Percentiles rank a stretch among this genome's conserved stretches.
These are phyloP conservation scores for Cataglyphis rosenhaueri DNA, from an alignment of 2,888 invertebrate genomes.

Conservation along the genomic window DNA sequence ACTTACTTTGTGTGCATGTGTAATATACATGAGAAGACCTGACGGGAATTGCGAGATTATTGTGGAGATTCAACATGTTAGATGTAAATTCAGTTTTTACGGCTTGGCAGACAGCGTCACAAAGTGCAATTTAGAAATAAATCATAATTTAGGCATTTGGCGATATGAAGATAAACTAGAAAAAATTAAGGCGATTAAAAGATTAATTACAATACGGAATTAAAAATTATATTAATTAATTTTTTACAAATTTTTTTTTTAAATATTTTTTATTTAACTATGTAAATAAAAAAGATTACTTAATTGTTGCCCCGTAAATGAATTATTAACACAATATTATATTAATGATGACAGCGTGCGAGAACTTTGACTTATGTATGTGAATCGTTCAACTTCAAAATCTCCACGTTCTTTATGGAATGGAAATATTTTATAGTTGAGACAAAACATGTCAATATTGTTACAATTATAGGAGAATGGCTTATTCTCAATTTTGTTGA, in stretches of 20 bases:
- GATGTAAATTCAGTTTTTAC: conserved; percentile 24
- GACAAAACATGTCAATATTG: conserved; percentile 2
- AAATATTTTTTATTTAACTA: background rate
- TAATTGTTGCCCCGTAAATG: background rate
- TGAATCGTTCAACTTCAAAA: background rate
- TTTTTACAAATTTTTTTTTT: background rate
- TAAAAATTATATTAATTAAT: background rate
- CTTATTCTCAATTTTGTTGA: conserved; percentile 41
- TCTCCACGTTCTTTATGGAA: background rate
- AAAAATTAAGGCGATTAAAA: background rate
- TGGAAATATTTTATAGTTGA: conserved; percentile 14
- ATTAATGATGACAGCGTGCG: background rate
- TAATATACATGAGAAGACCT: background rate
- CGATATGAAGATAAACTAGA: background rate
- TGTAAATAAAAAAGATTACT: background rate
- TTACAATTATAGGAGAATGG: conserved; percentile 12
- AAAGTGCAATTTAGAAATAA: conserved; percentile 12
- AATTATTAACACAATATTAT: background rate
- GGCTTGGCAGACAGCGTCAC: background rate
- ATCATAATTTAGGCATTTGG: background rate
- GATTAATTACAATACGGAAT: background rate
- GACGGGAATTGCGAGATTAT: conserved; percentile 38
- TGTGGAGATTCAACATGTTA: conserved; percentile 26
- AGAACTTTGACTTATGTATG: background rate
- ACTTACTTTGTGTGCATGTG: background rate